phyloP scores from a whole-genome alignment of 1,140 invertebrate species.

The Apis dorsata region DNA sequence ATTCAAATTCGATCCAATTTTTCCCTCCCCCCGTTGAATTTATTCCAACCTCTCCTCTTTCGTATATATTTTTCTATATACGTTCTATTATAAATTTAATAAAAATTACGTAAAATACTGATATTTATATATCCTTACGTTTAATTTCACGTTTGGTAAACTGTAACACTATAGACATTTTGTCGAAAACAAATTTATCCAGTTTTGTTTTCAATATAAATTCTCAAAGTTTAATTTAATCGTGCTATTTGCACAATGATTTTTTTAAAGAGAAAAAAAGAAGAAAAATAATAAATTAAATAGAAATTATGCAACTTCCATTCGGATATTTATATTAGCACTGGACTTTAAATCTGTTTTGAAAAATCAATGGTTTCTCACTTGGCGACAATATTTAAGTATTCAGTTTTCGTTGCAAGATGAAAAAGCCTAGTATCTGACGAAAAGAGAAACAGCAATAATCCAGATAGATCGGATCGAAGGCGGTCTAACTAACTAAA shows the following conservation, averaged over 20 bases:
- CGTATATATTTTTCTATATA: no score
- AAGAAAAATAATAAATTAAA: no score
- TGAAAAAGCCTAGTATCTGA: no score
- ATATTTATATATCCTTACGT: background rate
- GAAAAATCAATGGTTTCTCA: no score
- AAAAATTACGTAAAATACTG: background rate
- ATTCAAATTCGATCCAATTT: background rate
- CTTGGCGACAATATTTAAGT: no score
- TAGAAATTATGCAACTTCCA: no score
- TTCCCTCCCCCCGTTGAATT: no score
- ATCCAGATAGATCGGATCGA: background rate
- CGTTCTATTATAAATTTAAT: background rate
- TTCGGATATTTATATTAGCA: no score
- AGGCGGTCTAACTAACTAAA: rapidly evolving
- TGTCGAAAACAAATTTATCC: background rate
- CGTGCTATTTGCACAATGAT: background rate
- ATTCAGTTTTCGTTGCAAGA: no score
- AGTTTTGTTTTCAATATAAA: background rate
- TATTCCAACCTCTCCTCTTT: background rate
- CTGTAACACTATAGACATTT: background rate
- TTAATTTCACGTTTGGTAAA: background rate
- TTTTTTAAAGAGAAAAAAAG: background rate
- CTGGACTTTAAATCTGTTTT: no score
- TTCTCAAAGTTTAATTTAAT: background rate
- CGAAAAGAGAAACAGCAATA: no score